Conservation (phyloP, 1,140 invertebrate genomes). For the Homarus americanus region DNA sequence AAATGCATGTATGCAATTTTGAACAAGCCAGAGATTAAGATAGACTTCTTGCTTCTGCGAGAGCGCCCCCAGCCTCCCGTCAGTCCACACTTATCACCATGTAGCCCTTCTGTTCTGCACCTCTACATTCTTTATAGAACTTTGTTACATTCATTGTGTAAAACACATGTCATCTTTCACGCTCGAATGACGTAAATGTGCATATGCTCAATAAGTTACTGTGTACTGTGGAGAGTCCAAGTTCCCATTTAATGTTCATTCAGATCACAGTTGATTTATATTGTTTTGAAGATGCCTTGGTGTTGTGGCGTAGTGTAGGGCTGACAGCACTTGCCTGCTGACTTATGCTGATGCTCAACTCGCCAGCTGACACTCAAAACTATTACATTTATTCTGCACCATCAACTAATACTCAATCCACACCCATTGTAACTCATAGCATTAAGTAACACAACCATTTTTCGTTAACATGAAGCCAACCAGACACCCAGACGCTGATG, state of each 20-base stretch:
- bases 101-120: conserved; percentile 44
- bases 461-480: background rate
- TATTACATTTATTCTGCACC: background rate
- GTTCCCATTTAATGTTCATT: conserved; percentile 37
- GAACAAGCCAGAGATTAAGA: conserved; percentile 17
- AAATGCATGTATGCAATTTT: conserved; percentile 38
- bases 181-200: conserved; percentile 51
- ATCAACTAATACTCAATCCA: background rate
- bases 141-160: conserved; percentile 45
- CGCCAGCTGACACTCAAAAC: conserved; percentile 14
- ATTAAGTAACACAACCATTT: background rate
- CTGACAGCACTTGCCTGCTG: conserved; percentile 45
- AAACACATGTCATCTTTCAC: conserved; percentile 49
- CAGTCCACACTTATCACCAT: conserved; percentile 10
- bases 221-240: conserved; percentile 59
- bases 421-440: background rate
- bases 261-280: conserved; percentile 27
- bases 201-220: conserved; percentile 64
- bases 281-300: conserved; percentile 46
- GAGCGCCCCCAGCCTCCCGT: conserved; percentile 8
- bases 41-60: background rate
- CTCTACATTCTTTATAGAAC: conserved; percentile 15
- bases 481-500: too few relatives aligned
- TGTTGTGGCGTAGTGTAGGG: conserved; percentile 44
- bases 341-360: conserved; percentile 21